Conservation (phyloP, 2,113 vertebrate genomes). For the Pygoscelis antarcticus region DNA sequence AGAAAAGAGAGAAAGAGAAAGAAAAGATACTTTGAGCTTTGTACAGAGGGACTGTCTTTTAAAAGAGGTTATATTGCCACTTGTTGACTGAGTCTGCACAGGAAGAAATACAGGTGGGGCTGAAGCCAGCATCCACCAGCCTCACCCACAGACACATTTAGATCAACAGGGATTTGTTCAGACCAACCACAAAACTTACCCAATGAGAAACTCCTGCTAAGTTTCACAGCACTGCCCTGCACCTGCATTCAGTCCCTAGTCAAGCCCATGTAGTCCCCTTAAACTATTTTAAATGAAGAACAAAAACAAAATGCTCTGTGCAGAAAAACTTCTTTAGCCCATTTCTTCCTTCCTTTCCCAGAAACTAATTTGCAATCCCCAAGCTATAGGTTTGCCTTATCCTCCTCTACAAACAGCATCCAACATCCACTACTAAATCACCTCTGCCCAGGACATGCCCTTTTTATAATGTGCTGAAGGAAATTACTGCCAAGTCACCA, state of each 20-base stretch:
- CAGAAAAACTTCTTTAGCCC: background rate
- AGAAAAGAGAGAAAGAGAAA: background rate
- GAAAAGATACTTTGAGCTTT: background rate
- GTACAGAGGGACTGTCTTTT: background rate
- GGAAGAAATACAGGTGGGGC: background rate
- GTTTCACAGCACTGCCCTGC: background rate
- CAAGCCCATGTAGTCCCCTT: accelerated
- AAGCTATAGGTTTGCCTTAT: background rate
- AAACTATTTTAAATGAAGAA: background rate
- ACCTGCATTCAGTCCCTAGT: background rate
- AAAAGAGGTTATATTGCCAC: background rate
- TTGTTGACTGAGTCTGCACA: background rate
- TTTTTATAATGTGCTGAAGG: background rate
- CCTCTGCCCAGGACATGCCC: background rate
- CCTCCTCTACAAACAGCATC: background rate
- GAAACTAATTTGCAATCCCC: background rate
- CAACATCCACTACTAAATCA: background rate
- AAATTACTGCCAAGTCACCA: background rate
- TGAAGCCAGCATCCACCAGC: background rate
- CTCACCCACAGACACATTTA: background rate
- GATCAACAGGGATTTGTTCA: background rate
- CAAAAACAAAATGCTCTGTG: background rate
- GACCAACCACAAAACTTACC: background rate
- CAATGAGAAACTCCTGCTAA: background rate
- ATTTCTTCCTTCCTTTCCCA: background rate